phyloP scores from a whole-genome alignment of 2,797 vertebrate species.

The Leptodactylus fallax region DNA sequence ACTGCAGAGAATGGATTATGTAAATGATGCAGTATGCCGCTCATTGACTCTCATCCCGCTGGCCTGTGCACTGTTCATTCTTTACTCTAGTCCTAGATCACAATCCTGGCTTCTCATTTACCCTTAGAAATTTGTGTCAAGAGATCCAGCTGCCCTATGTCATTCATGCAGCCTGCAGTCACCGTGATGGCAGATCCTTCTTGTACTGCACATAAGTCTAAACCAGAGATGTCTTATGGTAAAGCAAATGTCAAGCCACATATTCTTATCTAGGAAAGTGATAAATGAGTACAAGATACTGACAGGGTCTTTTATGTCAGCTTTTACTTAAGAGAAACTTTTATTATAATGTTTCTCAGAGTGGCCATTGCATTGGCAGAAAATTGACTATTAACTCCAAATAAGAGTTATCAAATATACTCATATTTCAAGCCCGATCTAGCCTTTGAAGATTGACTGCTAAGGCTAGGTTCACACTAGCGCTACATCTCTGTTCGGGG shows the following conservation, averaged over 20 bases:
- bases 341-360: background rate
- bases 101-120: background rate
- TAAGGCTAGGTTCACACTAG: no score
- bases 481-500: no score
- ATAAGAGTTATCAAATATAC: background rate
- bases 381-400: background rate
- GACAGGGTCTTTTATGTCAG: background rate
- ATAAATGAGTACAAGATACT: background rate
- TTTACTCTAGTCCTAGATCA: background rate
- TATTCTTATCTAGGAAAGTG: background rate
- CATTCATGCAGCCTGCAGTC: background rate
- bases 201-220: background rate
- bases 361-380: background rate
- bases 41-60: constrained; percentile 8
- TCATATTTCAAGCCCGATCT: background rate
- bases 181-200: background rate
- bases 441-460: background rate
- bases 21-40: constrained; percentile 1
- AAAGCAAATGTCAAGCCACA: background rate
- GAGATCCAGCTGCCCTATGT: background rate
- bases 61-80: background rate
- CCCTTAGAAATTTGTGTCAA: background rate
- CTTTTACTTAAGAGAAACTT: background rate
- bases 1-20: constrained; percentile 35
- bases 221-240: background rate